These are phyloP conservation scores for Drosophila mulleri DNA, from an alignment of 2,888 invertebrate species.

Conservation along the genomic window DNA sequence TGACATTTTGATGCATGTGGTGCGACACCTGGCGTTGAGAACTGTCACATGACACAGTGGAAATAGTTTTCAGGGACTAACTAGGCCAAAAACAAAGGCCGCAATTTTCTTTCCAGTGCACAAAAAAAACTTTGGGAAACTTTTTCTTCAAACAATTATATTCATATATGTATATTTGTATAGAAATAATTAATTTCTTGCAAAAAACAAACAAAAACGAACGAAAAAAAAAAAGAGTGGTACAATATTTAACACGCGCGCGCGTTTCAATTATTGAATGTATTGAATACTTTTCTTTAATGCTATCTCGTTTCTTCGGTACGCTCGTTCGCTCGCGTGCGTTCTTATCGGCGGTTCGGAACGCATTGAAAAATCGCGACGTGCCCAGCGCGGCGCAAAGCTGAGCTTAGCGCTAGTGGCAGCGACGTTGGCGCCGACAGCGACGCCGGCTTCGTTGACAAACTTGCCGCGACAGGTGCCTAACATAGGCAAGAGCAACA, in stretches of 20 bases:
- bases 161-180: not conserved
- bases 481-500: not conserved
- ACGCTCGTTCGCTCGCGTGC: slow-evolving; percentile 61
- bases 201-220: slow-evolving; percentile 7
- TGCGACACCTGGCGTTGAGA: slow-evolving; percentile 42
- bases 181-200: not conserved
- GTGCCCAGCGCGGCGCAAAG: slow-evolving; percentile 55
- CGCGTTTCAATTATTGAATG: slow-evolving; percentile 29
- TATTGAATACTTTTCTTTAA: slow-evolving; percentile 16
- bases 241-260: slow-evolving; percentile 52
- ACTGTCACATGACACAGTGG: slow-evolving; percentile 50
- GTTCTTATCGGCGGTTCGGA: slow-evolving; percentile 81
- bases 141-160: slow-evolving; percentile 4
- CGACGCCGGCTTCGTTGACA: slow-evolving; percentile 9
- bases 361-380: slow-evolving; percentile 79
- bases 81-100: slow-evolving; percentile 15
- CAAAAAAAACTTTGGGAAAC: slow-evolving; percentile 15
- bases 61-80: slow-evolving; percentile 10
- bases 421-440: slow-evolving; percentile 14
- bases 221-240: slow-evolving; percentile 3
- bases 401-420: slow-evolving; percentile 26
- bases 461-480: slow-evolving; percentile 68
- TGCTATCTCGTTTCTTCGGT: slow-evolving; percentile 11
- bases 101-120: slow-evolving; percentile 25
- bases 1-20: slow-evolving; percentile 86